These are phyloP conservation scores for Julus scandinavius DNA, from an alignment of 2,888 invertebrate species.

Conservation along the genomic window DNA sequence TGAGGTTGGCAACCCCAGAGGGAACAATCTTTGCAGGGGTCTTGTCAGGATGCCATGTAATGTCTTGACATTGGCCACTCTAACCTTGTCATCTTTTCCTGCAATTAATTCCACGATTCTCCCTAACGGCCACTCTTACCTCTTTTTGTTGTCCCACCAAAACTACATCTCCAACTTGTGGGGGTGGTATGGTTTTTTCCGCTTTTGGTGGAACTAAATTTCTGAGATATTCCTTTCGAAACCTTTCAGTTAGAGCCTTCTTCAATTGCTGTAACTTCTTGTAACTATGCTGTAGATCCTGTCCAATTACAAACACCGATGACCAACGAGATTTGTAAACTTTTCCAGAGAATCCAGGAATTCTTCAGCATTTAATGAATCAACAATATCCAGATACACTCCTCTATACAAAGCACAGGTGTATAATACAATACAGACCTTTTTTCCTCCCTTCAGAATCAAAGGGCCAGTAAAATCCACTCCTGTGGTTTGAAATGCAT, in stretches of 20 bases:
- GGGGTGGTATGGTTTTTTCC: too few species aligned
- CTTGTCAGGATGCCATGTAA: too few species aligned
- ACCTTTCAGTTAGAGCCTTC: too few species aligned
- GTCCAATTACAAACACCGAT: background rate
- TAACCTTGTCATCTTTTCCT: too few species aligned
- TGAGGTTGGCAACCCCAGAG: background rate
- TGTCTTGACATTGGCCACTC: too few species aligned
- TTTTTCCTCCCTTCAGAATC: background rate
- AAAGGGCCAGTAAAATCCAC: background rate
- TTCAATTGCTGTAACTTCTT: background rate
- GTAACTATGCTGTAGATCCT: background rate
- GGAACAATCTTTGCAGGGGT: too few species aligned
- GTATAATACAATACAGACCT: background rate
- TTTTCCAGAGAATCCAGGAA: background rate
- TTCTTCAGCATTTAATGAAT: background rate
- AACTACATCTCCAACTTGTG: too few species aligned
- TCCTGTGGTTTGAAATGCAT: background rate
- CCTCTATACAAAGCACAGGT: conserved; percentile 2
- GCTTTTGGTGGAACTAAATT: too few species aligned
- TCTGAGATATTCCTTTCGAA: too few species aligned
- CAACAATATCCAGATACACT: background rate
- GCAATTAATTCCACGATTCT: too few species aligned
- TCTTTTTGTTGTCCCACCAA: too few species aligned
- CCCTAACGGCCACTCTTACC: too few species aligned
- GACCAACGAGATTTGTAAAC: background rate